These are phyloP conservation scores for Lathronympha strigana DNA, from an alignment of 2,888 invertebrate species.

Conservation along the genomic window DNA sequence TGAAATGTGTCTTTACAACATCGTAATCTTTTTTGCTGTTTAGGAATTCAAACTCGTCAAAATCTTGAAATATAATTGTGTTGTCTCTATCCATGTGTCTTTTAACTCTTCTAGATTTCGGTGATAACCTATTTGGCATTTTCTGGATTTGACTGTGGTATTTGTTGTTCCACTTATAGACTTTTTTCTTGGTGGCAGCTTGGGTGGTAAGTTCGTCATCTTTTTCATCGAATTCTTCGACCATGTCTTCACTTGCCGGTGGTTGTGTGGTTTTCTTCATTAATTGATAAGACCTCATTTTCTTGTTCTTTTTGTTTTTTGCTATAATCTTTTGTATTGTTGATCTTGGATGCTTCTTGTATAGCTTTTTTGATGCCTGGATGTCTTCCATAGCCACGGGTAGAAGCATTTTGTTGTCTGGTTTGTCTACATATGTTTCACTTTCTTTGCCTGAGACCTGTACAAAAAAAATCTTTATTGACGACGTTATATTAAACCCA, in stretches of 20 bases:
- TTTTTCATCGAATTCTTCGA: slow-evolving; percentile 53
- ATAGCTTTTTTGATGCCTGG: slow-evolving; percentile 52
- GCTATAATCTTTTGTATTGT: slow-evolving; percentile 77
- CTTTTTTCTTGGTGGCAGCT: slow-evolving; percentile 55
- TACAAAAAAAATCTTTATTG: background rate
- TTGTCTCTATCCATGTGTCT: slow-evolving; percentile 56
- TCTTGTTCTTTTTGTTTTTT: slow-evolving; percentile 60
- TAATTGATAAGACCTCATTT: slow-evolving; percentile 53
- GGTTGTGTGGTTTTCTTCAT: slow-evolving; percentile 52
- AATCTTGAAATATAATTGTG: slow-evolving; percentile 64
- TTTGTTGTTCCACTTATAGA: slow-evolving; percentile 57
- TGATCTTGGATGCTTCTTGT: slow-evolving; percentile 66
- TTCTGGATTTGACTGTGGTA: slow-evolving; percentile 70
- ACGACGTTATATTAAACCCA: too few species aligned
- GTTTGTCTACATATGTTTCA: slow-evolving; percentile 64
- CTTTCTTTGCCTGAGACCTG: slow-evolving; percentile 48
- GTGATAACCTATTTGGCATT: slow-evolving; percentile 53
- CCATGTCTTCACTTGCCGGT: slow-evolving; percentile 46
- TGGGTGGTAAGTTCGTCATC: slow-evolving; percentile 51
- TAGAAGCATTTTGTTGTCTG: slow-evolving; percentile 64
- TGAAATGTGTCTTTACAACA: slow-evolving; percentile 60
- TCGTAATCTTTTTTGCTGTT: slow-evolving; percentile 59
- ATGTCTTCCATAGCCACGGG: slow-evolving; percentile 58
- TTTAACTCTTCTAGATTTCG: slow-evolving; percentile 52
- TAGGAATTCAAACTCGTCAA: slow-evolving; percentile 68